A percentile compares a stretch with the other conserved stretches of the same genome.
These are phyloP conservation scores for Nanorana parkeri DNA, from an alignment of 2,113 vertebrate genomes.

Conservation along the genomic window DNA sequence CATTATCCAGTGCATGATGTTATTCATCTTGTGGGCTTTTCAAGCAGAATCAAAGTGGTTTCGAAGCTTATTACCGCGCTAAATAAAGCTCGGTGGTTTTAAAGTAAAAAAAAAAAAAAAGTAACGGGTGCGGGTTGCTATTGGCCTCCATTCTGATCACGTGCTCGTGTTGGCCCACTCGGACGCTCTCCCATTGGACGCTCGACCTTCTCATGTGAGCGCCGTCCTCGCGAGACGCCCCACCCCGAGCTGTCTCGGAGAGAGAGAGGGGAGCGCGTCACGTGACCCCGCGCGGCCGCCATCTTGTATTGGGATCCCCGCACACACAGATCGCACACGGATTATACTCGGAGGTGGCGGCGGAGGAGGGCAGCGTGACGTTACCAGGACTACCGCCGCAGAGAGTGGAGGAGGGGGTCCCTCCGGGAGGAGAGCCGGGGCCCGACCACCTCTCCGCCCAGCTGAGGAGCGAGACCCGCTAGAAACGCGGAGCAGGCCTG, in stretches of 20 bases:
- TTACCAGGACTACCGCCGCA: constrained; percentile 28
- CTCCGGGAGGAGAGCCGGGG: constrained; percentile 16
- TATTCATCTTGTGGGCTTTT: no score
- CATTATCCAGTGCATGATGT: no score
- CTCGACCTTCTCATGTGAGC: not conserved
- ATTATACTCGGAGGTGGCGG: not conserved
- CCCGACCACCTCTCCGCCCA: not conserved
- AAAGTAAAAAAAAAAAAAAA: not conserved
- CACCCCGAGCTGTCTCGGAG: not conserved
- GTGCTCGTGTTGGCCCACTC: not conserved
- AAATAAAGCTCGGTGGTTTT: not conserved
- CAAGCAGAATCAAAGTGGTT: no score
- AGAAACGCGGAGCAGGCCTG: not conserved
- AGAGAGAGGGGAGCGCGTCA: not conserved
- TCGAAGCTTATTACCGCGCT: no score
- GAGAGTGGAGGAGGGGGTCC: not conserved
- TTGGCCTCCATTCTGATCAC: not conserved
- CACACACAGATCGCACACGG: constrained; percentile 7
- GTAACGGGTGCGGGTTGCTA: no score
- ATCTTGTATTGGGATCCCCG: constrained; percentile 51
- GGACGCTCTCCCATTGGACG: not conserved
- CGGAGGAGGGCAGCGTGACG: constrained; percentile 39
- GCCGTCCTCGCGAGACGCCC: not conserved
- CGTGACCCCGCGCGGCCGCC: constrained; percentile 51
- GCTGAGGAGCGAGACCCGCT: no score